These are phyloP conservation scores for Morus bassanus DNA, from an alignment of 2,797 vertebrate genomes.

Conservation along the genomic window DNA sequence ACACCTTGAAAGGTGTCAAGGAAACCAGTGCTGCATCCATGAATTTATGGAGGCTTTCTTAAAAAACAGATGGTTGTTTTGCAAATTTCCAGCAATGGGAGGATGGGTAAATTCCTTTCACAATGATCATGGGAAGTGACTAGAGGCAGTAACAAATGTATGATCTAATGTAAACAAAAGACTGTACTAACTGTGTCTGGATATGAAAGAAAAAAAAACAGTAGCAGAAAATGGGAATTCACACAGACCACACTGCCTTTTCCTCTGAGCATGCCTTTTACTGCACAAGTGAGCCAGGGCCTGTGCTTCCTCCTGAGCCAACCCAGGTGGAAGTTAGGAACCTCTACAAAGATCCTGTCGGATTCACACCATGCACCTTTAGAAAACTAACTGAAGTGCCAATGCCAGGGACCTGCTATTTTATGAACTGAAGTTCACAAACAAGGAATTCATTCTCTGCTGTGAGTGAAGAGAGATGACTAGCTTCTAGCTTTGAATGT, in stretches of 20 bases:
- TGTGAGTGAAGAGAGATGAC: neutral
- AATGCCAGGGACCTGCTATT: neutral
- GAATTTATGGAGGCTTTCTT: neutral
- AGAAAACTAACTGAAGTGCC: neutral
- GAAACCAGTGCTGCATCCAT: neutral
- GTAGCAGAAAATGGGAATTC: neutral
- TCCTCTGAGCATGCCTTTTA: neutral
- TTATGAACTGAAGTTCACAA: neutral
- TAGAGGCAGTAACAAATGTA: neutral
- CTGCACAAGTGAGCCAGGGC: neutral
- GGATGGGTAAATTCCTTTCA: neutral
- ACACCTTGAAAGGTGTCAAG: neutral
- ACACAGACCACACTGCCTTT: neutral
- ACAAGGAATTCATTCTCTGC: neutral
- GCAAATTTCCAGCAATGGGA: neutral
- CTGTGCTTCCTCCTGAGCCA: neutral
- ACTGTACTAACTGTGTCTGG: neutral
- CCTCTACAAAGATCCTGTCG: neutral
- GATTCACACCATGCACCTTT: fast-evolving
- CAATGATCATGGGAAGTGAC: neutral
- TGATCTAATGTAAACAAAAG: neutral
- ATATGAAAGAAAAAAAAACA: neutral
- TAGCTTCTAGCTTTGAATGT: neutral
- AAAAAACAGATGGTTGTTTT: neutral
- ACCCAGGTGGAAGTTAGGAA: neutral